Base-by-base conservation (phyloP, 2,797 vertebrate genomes). In the Dendrocincla fuliginosa region DNA sequence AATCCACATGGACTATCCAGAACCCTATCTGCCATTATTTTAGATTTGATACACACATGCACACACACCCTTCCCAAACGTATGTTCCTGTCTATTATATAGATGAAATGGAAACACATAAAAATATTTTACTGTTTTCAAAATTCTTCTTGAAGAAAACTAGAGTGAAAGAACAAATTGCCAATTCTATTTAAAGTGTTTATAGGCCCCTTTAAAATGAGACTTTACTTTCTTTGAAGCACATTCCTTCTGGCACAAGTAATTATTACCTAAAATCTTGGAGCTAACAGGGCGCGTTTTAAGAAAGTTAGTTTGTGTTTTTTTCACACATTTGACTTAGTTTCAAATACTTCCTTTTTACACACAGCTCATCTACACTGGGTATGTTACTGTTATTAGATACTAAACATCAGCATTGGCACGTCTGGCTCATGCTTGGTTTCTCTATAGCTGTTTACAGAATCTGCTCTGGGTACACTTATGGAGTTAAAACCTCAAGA, bases 261-360 rank as follows among this genome's bases (percentile, higher is more conserved):
- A 93, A 88, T 80, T 86, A 89, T 69, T 93, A 91, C 50, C 57
- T 88, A 90, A 87, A 92, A 87, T 47, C 42, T 73, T 88, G 35
- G 49, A 87, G 61, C 67, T 89, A 67, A 93, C 47, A 92, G 37
- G 87, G 23, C 52, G 16, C 19, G 47, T 84, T 89, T 82, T 71
- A 57, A 64, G 47, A 82, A 74, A 32, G 27, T 35, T 55, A 52
- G 10, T n/a, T 67, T 84, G 52, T 46, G 30, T 2, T 3, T 28
- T 18, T 39, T 52, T 64, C 47, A 60, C 23, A 23, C 13, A 20
- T 74, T 82, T 87, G 28, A 17, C 33, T 75, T 71, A 37, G 35
- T 83, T 76, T 90, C 55, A 68, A 55, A 70, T 47, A 47, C 28
- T 59, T 23, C 9, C 4, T 53, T 81, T 87, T 82, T 69, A 39